These are phyloP conservation scores for Panthera tigris DNA, from an alignment of 2,113 vertebrate species.

Conservation along the genomic window DNA sequence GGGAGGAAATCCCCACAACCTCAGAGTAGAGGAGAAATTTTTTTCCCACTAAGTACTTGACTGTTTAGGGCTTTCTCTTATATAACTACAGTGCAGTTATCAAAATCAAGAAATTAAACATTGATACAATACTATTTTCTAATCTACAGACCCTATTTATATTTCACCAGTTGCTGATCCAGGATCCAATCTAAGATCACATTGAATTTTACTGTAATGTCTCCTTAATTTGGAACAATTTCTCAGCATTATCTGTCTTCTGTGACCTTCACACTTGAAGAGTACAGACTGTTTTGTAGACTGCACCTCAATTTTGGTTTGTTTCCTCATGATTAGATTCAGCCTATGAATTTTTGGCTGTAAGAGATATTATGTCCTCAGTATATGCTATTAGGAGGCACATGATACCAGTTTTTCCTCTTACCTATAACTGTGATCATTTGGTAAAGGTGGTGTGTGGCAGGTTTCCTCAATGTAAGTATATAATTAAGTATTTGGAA, in stretches of 20 bases:
- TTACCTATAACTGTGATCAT: background rate
- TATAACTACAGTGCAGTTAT: background rate
- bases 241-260: background rate
- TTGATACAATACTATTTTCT: background rate
- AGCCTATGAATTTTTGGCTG: background rate
- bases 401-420: background rate
- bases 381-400: background rate
- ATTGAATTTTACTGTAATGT: background rate
- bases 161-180: background rate
- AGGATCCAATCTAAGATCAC: background rate
- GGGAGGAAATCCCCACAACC: background rate
- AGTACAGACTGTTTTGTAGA: background rate
- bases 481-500: background rate
- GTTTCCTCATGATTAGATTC: constrained; percentile 6
- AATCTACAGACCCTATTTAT: background rate
- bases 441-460: background rate
- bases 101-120: background rate
- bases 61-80: background rate
- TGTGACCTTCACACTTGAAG: background rate
- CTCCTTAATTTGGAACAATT: background rate
- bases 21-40: background rate
- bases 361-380: background rate
- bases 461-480: background rate
- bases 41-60: background rate
- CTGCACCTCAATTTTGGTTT: background rate